Percentiles rank a stretch among this genome's conserved stretches.
These are phyloP conservation scores for Babylonia areolata DNA, from an alignment of 1,140 invertebrate genomes.

Conservation along the genomic window DNA sequence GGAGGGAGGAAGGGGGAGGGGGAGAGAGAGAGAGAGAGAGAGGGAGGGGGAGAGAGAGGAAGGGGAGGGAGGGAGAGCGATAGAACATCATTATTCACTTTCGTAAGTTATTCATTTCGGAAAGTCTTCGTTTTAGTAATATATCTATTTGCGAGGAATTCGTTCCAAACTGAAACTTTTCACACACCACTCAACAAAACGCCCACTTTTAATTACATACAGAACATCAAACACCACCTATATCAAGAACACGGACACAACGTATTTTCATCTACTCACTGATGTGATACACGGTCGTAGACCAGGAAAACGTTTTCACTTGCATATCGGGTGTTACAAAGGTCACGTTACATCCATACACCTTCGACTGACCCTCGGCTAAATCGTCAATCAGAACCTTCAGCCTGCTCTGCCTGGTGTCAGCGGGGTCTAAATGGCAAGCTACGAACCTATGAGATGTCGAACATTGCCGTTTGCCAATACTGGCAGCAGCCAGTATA, in stretches of 20 bases:
- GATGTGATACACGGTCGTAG: background rate
- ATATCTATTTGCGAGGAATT: no score
- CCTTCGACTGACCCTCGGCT: background rate
- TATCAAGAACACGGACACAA: no score
- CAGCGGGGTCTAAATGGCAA: background rate
- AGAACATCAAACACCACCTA: no score
- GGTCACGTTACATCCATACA: conserved; percentile 20
- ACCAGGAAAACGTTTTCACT: background rate
- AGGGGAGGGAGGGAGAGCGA: background rate
- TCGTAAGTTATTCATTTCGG: no score
- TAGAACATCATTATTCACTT: no score
- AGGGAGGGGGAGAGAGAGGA: background rate
- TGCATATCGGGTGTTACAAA: background rate
- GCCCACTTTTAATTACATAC: no score
- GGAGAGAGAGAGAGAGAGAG: background rate
- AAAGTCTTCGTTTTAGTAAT: no score
- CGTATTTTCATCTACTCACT: no score
- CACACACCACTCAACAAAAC: no score
- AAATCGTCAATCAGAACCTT: conserved; percentile 10
- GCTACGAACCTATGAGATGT: background rate
- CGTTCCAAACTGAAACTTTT: no score
- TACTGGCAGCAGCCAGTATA: background rate
- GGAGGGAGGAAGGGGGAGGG: background rate
- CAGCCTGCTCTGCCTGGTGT: background rate
- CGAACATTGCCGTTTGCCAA: background rate